Conservation (phyloP, 2,113 vertebrate species). For the Myocastor coypus region DNA sequence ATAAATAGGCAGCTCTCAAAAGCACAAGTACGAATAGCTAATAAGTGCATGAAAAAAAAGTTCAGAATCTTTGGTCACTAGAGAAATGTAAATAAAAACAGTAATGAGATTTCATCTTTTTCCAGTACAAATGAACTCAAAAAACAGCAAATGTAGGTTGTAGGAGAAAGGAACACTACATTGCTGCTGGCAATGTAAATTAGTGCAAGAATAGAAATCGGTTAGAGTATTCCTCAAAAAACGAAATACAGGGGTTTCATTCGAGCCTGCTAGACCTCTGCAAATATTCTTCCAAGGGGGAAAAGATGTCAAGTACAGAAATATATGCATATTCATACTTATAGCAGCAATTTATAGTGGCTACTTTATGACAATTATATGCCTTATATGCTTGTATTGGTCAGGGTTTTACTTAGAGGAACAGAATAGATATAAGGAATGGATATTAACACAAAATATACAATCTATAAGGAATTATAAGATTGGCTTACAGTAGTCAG, state of each 20-base stretch:
- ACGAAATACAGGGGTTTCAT: not conserved
- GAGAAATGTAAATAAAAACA: not conserved
- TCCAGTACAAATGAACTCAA: not conserved
- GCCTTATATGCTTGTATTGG: no score
- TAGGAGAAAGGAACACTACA: not conserved
- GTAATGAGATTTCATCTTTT: not conserved
- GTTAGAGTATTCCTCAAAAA: not conserved
- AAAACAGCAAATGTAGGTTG: not conserved
- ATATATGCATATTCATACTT: no score
- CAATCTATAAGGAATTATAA: no score
- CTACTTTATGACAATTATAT: not conserved
- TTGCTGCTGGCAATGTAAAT: not conserved
- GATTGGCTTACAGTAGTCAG: no score
- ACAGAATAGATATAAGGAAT: no score
- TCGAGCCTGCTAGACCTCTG: not conserved
- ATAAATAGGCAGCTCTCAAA: not conserved
- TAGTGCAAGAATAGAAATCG: not conserved
- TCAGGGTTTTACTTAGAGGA: no score
- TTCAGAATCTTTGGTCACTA: not conserved
- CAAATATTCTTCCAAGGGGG: not conserved
- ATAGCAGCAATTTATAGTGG: not conserved
- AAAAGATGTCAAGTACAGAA: not conserved
- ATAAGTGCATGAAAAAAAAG: not conserved
- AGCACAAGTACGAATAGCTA: not conserved
- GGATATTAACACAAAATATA: no score